phyloP scores from a whole-genome alignment of 2,797 vertebrate genomes.

The Tauraco hartlaubi region DNA sequence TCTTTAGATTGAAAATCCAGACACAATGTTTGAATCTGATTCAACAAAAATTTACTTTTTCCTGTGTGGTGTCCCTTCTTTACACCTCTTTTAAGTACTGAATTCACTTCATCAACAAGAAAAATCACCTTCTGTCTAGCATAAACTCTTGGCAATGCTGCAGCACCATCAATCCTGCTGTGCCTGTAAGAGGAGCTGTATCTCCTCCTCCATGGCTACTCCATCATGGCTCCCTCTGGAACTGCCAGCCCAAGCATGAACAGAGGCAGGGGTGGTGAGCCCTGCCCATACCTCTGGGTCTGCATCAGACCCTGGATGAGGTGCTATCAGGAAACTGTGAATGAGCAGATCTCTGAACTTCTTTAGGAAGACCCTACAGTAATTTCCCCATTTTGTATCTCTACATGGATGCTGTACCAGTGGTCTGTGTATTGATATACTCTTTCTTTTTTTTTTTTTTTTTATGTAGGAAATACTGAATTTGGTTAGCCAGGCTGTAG shows the following conservation, averaged over 20 bases:
- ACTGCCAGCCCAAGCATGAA: rapidly evolving
- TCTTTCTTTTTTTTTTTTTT: no score
- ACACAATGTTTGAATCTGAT: background rate
- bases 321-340: background rate
- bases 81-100: background rate
- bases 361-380: background rate
- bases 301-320: background rate
- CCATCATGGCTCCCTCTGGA: background rate
- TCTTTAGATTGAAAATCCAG: background rate
- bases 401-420: no score
- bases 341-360: background rate
- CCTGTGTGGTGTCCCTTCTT: background rate
- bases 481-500: no score
- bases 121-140: background rate
- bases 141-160: background rate
- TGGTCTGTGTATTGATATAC: no score
- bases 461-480: no score
- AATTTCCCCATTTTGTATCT: background rate
- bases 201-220: background rate
- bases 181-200: background rate
- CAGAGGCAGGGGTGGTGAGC: background rate
- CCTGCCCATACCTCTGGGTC: background rate
- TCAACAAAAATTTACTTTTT: background rate
- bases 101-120: background rate
- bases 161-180: background rate